A percentile compares a stretch with the other conserved stretches of the same genome.
Conservation (phyloP, 2,113 vertebrate species). For the Acrocephalus kingi region DNA sequence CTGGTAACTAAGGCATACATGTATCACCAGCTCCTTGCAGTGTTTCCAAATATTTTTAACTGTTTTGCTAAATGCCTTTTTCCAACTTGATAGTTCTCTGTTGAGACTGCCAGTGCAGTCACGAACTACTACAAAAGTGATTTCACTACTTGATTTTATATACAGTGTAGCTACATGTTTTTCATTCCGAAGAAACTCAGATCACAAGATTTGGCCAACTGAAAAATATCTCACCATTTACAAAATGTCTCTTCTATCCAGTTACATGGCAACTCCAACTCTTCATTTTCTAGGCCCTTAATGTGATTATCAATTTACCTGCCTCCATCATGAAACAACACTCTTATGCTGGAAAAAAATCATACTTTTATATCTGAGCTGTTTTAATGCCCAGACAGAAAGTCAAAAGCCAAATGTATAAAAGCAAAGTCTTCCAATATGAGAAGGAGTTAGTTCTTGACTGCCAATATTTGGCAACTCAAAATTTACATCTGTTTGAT, state of each 20-base stretch:
- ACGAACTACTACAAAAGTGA: background rate
- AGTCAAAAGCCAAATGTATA: background rate
- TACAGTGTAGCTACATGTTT: background rate
- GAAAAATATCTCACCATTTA: background rate
- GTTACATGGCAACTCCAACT: background rate
- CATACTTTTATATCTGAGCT: background rate
- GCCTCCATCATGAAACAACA: background rate
- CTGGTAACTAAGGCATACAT: background rate
- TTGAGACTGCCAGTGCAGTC: background rate
- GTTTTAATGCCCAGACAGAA: background rate
- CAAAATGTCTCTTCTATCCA: background rate
- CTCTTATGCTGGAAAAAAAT: background rate
- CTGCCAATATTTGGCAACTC: background rate
- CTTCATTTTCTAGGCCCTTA: background rate
- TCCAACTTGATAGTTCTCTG: background rate
- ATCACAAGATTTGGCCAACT: background rate
- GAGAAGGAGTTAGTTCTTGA: background rate
- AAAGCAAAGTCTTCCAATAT: background rate
- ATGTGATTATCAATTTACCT: background rate
- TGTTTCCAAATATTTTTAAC: background rate
- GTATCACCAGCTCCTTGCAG: background rate
- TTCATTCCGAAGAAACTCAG: background rate
- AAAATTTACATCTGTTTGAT: background rate
- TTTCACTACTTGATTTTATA: background rate
- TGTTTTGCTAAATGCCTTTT: background rate